phyloP scores from a whole-genome alignment of 2,113 vertebrate species.

The Danio rerio region DNA sequence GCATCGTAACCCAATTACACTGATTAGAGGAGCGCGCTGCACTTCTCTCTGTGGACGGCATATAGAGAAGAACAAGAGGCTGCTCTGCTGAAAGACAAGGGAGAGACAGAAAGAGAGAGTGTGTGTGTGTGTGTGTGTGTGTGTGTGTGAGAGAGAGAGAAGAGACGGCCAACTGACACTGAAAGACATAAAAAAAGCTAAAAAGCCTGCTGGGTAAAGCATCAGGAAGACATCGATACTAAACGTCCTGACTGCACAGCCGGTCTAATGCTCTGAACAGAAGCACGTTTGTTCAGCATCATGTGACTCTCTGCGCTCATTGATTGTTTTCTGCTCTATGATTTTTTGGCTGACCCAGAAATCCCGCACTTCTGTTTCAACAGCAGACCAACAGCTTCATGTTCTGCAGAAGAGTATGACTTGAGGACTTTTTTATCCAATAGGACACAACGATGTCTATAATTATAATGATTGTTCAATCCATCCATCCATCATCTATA shows the following conservation, averaged over 20 bases:
- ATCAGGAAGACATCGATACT: not conserved
- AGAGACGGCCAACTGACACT: not conserved
- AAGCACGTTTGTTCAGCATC: not conserved
- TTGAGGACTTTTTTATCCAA: too few species aligned
- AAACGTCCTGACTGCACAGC: not conserved
- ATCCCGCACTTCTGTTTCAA: not conserved
- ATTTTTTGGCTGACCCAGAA: conserved; percentile 18
- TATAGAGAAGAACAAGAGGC: conserved; percentile 4
- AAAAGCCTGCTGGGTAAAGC: not conserved
- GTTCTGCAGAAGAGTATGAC: too few species aligned
- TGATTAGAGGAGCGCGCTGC: conserved; percentile 51
- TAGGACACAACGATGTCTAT: too few species aligned
- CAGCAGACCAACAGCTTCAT: not conserved
- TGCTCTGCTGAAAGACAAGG: conserved; percentile 20
- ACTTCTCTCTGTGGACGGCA: conserved; percentile 44
- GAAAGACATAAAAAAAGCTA: not conserved
- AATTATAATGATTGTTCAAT: too few species aligned
- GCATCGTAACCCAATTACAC: conserved; percentile 54
- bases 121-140: too few species aligned
- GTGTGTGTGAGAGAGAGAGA: not conserved
- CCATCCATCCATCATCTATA: too few species aligned
- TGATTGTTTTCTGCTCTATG: conserved; percentile 35
- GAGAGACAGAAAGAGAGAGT: not conserved
- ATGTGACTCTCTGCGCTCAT: not conserved
- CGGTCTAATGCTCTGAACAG: not conserved